Conservation (phyloP, 2,113 vertebrate genomes). For the Melanerpes aurifrons region DNA sequence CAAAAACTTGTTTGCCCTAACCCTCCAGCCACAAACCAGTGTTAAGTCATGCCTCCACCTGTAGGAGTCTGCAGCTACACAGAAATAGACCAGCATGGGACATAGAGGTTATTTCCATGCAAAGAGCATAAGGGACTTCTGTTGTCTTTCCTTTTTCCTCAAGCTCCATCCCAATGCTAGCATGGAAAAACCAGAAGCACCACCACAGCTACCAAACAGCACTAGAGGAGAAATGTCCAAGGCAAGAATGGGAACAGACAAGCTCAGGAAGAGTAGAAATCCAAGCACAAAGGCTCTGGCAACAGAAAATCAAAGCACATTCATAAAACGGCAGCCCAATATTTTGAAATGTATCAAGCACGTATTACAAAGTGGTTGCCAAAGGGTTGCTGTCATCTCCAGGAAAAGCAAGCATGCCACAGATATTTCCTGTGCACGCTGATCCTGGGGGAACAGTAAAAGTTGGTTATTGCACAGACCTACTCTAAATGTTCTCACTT, state of each 20-base stretch:
- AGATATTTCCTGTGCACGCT: constrained; percentile 56
- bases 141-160: background rate
- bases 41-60: background rate
- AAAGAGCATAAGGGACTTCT: background rate
- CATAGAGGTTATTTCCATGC: background rate
- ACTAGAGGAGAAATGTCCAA: background rate
- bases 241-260: background rate
- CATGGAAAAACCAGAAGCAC: background rate
- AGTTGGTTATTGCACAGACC: constrained; percentile 59
- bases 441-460: constrained; percentile 55
- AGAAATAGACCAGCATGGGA: background rate
- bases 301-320: background rate
- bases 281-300: background rate
- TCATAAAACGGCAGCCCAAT: constrained; percentile 5
- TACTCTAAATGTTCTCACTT: constrained; percentile 52
- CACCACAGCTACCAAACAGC: background rate
- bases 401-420: constrained; percentile 69
- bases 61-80: background rate
- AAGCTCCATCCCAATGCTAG: background rate
- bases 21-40: background rate
- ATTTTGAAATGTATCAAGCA: background rate
- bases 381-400: constrained; percentile 62
- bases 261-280: background rate
- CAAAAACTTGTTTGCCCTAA: background rate
- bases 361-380: constrained; percentile 31